Percentiles rank a stretch among this genome's conserved stretches.
Conservation (phyloP, 1,140 invertebrate species). For the Euura lappo region DNA sequence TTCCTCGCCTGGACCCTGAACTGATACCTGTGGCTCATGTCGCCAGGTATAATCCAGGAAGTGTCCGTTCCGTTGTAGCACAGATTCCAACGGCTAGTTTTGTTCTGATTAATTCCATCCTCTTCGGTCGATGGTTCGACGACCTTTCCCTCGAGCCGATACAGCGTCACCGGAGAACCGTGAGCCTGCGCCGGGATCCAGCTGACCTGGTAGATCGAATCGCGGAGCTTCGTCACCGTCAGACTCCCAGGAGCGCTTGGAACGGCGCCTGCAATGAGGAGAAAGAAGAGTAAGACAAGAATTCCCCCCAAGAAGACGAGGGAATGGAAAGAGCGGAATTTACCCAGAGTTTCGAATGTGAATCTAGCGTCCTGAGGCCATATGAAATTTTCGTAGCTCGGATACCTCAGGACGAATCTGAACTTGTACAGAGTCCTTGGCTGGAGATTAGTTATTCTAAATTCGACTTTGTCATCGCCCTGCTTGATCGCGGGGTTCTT, state of each 20-base stretch:
- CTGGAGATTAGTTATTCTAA: constrained; percentile 63
- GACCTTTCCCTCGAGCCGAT: constrained; percentile 64
- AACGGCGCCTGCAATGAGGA: constrained; percentile 62
- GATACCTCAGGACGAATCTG: constrained; percentile 72
- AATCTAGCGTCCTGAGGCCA: constrained; percentile 75
- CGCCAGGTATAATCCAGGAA: constrained; percentile 78
- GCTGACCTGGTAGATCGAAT: constrained; percentile 72
- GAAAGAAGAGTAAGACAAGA: constrained; percentile 5
- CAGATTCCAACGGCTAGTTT: constrained; percentile 65
- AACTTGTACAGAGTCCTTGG: constrained; percentile 80
- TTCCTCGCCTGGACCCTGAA: constrained; percentile 84
- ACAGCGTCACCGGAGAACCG: constrained; percentile 67
- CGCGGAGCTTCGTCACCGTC: constrained; percentile 66
- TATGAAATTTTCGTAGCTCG: constrained; percentile 64
- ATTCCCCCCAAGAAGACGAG: constrained; percentile 6
- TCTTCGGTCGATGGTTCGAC: constrained; percentile 43
- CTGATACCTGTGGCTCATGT: constrained; percentile 69
- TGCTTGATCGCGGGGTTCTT: constrained; percentile 34
- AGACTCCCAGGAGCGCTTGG: constrained; percentile 74
- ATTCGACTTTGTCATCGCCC: constrained; percentile 45
- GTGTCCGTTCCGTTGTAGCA: constrained; percentile 85
- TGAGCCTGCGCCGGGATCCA: constrained; percentile 75
- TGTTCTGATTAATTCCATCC: constrained; percentile 17
- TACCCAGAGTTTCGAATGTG: constrained; percentile 78
- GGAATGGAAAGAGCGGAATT: constrained; percentile 20